phyloP scores from a whole-genome alignment of 2,888 invertebrate genomes.

The Apoda limacodes region DNA sequence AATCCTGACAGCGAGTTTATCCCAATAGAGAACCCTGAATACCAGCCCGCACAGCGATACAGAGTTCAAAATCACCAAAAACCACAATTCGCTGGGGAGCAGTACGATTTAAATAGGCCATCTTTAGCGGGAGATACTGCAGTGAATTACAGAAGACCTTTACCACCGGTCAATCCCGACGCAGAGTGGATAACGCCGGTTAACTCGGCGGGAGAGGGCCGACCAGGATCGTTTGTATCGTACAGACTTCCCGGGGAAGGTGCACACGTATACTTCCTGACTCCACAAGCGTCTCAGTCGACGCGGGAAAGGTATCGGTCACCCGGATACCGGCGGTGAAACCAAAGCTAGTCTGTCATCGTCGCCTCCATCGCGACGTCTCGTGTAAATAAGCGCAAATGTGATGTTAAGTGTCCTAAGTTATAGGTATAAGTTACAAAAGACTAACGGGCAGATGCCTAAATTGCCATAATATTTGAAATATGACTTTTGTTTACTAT shows the following conservation, averaged over 20 bases:
- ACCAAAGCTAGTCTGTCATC: constrained; percentile 64
- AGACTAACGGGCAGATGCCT: constrained; percentile 52
- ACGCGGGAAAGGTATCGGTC: constrained; percentile 43
- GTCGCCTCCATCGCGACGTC: constrained; percentile 35
- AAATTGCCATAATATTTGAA: constrained; percentile 65
- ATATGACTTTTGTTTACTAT: constrained; percentile 27
- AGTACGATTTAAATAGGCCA: constrained; percentile 53
- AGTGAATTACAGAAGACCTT: constrained; percentile 70
- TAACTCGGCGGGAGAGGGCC: constrained; percentile 48
- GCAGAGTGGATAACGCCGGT: constrained; percentile 70
- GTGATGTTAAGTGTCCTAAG: constrained; percentile 69
- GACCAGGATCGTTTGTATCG: constrained; percentile 71
- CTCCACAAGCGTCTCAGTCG: constrained; percentile 69
- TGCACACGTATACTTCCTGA: constrained; percentile 83
- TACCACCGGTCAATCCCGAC: constrained; percentile 67
- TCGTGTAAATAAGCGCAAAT: constrained; percentile 67
- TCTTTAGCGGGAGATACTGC: constrained; percentile 57
- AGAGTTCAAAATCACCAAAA: constrained; percentile 37
- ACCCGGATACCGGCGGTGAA: constrained; percentile 59
- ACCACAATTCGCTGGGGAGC: constrained; percentile 48
- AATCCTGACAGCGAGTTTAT: constrained; percentile 78
- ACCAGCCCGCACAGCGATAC: constrained; percentile 44
- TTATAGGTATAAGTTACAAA: constrained; percentile 55
- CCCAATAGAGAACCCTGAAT: constrained; percentile 58
- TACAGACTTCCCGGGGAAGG: constrained; percentile 81